Base-by-base conservation (phyloP, 2,888 invertebrate genomes). In the Cephus pygmeus region DNA sequence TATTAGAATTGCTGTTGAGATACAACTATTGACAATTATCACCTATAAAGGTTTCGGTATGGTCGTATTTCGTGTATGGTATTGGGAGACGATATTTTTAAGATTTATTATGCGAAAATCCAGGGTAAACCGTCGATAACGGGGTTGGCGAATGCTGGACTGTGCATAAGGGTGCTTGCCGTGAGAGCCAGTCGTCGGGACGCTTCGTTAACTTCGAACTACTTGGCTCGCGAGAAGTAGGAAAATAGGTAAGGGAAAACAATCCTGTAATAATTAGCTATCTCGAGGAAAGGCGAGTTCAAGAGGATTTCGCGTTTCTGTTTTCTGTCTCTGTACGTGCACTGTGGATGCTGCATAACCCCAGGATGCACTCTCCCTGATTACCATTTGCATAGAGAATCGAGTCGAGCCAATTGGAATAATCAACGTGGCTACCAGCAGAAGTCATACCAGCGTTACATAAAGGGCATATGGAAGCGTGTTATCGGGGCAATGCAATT, bases 331-430 rank as follows among this genome's bases (percentile, higher is more conserved):
- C 35, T 35, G 23, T 15, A 35, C 76, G 78, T 56, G 76, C 71
- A n/a, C 31, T 9, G 71, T 33, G 71, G 33, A 71, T 34, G 71
- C 15, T 74, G 81, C 82, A 79, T 84, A 83, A 86, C 83, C 82
- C 81, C 85, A 79, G 81, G 87, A 83, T 80, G 87, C 89, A 90
- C 90, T 90, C 84, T 87, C 81, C 82, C 81, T 89, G 90, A 90
- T 90, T 90, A 88, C 86, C 84, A 87, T 86, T 86, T 86, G 85
- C 86, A 83, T 85, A 86, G 85, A 83, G 88, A 85, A 86, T 88
- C 84, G 85, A 80, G 76, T 73, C 71, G 78, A 56, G 33, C 36
- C 75, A 80, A 82, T 81, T 82, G 82, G 82, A 78, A 80, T 82
- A 82, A 85, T 86, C 84, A 83, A 81, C 82, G 40, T 12, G 23